Percentiles rank a stretch among this genome's conserved stretches.
Conservation (phyloP, 2,113 vertebrate species). For the Garra rufa region DNA sequence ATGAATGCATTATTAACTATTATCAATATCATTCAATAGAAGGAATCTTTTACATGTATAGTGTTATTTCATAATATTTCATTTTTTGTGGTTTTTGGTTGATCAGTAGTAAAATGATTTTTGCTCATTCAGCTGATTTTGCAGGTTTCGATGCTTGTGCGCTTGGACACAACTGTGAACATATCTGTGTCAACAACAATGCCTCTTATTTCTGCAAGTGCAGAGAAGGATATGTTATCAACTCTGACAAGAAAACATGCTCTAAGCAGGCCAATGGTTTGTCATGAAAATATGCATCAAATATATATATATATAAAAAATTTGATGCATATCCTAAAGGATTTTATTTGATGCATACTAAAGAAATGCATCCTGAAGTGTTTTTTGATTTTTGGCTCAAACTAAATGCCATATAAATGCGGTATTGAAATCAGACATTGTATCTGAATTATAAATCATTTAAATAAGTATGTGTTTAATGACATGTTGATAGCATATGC, state of each 20-base stretch:
- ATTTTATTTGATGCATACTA: not conserved
- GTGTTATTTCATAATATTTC: not conserved
- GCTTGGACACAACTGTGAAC: conserved; percentile 79
- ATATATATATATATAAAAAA: not conserved
- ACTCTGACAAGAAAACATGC: conserved; percentile 82
- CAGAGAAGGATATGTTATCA: conserved; percentile 77
- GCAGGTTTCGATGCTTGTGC: conserved; percentile 78
- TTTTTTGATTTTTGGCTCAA: not conserved
- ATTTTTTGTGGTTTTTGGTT: no score
- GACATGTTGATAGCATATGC: not conserved
- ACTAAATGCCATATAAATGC: not conserved
- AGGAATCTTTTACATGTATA: no score
- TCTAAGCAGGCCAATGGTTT: conserved; percentile 71
- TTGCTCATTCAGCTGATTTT: conserved; percentile 47
- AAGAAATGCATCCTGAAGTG: not conserved
- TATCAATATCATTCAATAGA: no score
- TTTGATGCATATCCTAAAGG: conserved; percentile 13
- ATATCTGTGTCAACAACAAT: conserved; percentile 75
- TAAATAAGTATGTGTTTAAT: not conserved
- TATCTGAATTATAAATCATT: not conserved
- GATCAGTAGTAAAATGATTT: not conserved
- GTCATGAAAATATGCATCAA: conserved; percentile 35
- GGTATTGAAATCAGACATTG: not conserved
- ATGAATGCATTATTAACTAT: no score
- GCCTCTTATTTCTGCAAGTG: conserved; percentile 78